A percentile compares a stretch with the other conserved stretches of the same genome.
Evolutionary conservation across 2,113 vertebrate species (phyloP).

Genomic region (Pachyramphus minor): DNA sequence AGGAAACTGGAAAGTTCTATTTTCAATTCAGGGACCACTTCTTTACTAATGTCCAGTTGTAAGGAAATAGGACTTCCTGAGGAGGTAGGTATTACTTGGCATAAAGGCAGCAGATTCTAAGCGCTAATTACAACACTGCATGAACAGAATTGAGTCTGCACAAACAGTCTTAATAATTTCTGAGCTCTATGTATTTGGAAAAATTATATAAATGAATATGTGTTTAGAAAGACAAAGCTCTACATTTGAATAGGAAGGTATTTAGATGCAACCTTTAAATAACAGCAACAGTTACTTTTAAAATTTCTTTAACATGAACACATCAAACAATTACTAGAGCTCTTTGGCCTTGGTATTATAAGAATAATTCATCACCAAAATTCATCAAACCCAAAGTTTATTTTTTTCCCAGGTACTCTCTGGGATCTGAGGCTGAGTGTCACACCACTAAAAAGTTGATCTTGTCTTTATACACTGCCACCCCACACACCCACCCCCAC

Average conservation of each 20-base stretch:
- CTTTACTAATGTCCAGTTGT: background rate
- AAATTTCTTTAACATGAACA: background rate
- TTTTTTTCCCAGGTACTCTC: background rate
- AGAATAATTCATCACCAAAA: background rate
- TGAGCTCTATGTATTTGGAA: background rate
- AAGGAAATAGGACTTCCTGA: background rate
- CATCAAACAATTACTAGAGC: background rate
- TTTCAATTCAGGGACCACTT: background rate
- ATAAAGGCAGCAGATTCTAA: background rate
- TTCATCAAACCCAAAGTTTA: background rate
- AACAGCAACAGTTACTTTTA: background rate
- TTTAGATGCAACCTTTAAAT: background rate
- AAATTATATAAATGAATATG: background rate
- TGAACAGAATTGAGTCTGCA: background rate
- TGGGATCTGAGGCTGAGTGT: background rate
- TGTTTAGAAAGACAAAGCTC: background rate
- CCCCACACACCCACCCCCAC: rapidly evolving
- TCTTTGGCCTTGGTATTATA: background rate
- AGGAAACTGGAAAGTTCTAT: background rate
- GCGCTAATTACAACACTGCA: background rate
- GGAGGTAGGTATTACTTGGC: background rate
- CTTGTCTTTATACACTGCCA: background rate
- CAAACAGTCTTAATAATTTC: background rate
- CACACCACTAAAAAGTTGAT: background rate
- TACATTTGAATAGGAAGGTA: background rate